These are phyloP conservation scores for Heliconius hortense DNA, from an alignment of 2,888 invertebrate species.

Conservation along the genomic window DNA sequence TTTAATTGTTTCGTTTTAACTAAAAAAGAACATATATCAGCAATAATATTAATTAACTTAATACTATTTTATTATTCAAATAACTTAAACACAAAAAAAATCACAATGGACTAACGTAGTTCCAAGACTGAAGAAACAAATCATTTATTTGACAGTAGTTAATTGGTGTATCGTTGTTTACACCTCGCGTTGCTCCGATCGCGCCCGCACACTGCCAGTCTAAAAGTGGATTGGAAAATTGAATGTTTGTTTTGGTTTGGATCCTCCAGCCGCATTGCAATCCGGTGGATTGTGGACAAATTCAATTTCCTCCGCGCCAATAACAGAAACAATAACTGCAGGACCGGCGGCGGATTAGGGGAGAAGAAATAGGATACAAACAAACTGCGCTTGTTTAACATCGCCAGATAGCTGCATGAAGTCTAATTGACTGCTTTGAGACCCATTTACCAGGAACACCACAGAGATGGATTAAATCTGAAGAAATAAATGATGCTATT, in stretches of 20 bases:
- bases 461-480: slow-evolving; percentile 12
- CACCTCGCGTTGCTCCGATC: slow-evolving; percentile 47
- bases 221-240: slow-evolving; percentile 64
- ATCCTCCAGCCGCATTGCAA: slow-evolving; percentile 60
- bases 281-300: slow-evolving; percentile 74
- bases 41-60: too few species aligned
- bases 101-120: too few species aligned
- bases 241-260: slow-evolving; percentile 66
- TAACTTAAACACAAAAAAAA: background rate
- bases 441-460: slow-evolving; percentile 17
- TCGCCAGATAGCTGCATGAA: slow-evolving; percentile 28
- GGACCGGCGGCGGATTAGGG: slow-evolving; percentile 38
- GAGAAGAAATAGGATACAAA: slow-evolving; percentile 36
- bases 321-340: slow-evolving; percentile 63
- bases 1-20: too few species aligned
- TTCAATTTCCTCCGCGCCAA: slow-evolving; percentile 75
- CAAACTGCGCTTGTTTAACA: slow-evolving; percentile 31
- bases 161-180: slow-evolving; percentile 34
- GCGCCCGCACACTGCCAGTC: slow-evolving; percentile 48
- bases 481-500: slow-evolving; percentile 21
- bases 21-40: too few species aligned
- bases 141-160: slow-evolving; percentile 25
- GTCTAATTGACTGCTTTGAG: slow-evolving; percentile 33
- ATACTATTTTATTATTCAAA: background rate
- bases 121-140: slow-evolving; percentile 9